Conservation (phyloP, 2,797 vertebrate genomes). For the Arctocebus calabarensis region DNA sequence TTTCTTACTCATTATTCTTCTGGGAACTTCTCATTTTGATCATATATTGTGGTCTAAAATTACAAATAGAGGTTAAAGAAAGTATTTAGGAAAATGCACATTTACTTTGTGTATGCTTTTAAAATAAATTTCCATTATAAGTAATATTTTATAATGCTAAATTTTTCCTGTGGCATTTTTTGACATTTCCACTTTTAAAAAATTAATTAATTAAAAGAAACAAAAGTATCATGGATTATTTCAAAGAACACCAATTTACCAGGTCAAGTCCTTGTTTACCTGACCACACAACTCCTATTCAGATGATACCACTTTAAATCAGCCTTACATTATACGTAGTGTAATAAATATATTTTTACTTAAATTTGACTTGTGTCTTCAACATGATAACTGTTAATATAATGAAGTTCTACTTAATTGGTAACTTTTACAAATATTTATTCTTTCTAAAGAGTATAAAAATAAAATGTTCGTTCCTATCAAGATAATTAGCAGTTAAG, state of each 20-base stretch:
- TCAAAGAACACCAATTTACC: too few species aligned
- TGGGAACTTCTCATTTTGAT: neutral
- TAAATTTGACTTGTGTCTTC: neutral
- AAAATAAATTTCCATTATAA: neutral
- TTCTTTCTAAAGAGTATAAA: neutral
- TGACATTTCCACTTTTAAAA: neutral
- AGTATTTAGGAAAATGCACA: neutral
- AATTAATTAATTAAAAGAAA: neutral
- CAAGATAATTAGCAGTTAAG: neutral
- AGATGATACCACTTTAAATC: neutral
- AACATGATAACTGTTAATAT: neutral
- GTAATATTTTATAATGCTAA: neutral
- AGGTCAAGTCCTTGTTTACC: too few species aligned
- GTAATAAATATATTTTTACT: neutral
- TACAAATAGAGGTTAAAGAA: neutral
- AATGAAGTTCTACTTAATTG: neutral
- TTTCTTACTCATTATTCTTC: neutral
- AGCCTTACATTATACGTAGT: neutral
- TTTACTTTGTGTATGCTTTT: neutral
- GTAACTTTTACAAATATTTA: neutral
- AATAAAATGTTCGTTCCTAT: neutral
- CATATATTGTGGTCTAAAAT: neutral
- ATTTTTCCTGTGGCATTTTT: neutral
- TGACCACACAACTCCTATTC: neutral
- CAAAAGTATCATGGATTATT: neutral